Evolutionary conservation across 1,140 invertebrate species (phyloP).

Genomic region (Drosophila nebulosa): DNA sequence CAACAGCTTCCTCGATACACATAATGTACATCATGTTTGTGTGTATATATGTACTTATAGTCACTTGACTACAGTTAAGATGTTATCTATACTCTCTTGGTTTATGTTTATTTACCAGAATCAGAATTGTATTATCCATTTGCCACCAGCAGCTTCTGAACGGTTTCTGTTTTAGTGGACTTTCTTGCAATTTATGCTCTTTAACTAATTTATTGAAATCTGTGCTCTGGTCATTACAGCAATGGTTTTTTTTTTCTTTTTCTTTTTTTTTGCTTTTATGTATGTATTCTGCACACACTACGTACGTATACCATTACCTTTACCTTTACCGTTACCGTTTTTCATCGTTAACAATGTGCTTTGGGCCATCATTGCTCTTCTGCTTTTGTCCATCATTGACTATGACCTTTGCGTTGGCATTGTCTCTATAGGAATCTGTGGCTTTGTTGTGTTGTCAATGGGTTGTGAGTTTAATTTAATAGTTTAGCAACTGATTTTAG

Average conservation of each 20-base stretch:
- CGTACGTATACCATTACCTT: not conserved
- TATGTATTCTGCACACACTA: slow-evolving; percentile 23
- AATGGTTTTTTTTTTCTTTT: slow-evolving; percentile 9
- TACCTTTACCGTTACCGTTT: slow-evolving; percentile 20
- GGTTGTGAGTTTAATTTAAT: not conserved
- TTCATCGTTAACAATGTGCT: slow-evolving; percentile 16
- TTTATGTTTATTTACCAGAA: not conserved
- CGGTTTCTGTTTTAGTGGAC: not conserved
- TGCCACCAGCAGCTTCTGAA: too few relatives aligned
- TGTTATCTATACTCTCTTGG: not conserved
- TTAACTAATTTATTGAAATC: not conserved
- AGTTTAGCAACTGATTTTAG: not conserved
- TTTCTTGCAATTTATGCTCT: not conserved
- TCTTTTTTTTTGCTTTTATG: not conserved
- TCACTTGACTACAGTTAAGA: not conserved
- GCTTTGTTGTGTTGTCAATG: not conserved
- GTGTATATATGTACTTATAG: not conserved
- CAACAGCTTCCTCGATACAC: not conserved
- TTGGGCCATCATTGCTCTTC: not conserved
- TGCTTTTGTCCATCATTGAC: not conserved
- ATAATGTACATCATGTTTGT: not conserved
- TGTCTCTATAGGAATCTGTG: slow-evolving; percentile 15
- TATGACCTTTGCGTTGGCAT: not conserved
- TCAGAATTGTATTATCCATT: not conserved
- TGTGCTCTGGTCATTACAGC: not conserved